Percentiles rank a stretch among this genome's conserved stretches.
Conservation (phyloP, 2,888 invertebrate genomes). For the Drosophila infuscata region DNA sequence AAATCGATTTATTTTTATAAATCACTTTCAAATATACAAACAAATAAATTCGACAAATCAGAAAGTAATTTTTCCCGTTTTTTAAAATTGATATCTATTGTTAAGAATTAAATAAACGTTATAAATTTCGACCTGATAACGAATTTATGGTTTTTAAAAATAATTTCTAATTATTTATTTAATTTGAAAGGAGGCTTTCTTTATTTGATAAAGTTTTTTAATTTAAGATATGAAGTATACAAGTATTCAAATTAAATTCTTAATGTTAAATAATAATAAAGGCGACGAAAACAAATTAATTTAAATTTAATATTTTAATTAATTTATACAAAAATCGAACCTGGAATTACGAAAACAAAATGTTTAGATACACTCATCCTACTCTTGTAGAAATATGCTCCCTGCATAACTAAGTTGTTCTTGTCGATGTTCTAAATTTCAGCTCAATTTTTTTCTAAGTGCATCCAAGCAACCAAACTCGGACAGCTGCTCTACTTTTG, state of each 20-base stretch:
- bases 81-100: neutral
- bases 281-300: neutral
- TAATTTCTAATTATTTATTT: too few species aligned
- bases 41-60: too few species aligned
- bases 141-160: too few species aligned
- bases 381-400: neutral
- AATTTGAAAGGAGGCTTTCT: too few species aligned
- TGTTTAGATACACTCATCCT: neutral
- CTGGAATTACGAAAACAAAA: neutral
- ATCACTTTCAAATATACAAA: too few species aligned
- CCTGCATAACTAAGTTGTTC: neutral
- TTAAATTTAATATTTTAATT: too few species aligned
- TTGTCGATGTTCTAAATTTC: neutral
- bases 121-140: too few species aligned
- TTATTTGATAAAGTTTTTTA: too few species aligned
- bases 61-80: neutral
- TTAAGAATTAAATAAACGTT: neutral
- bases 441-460: neutral
- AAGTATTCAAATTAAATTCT: too few species aligned
- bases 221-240: too few species aligned
- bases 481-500: constrained; percentile 75
- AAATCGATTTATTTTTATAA: too few species aligned
- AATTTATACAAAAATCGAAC: too few species aligned
- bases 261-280: neutral
- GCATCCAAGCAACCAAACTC: constrained; percentile 2